Evolutionary conservation across 2,888 invertebrate genomes (phyloP).

Genomic region (Chesias legatella): DNA sequence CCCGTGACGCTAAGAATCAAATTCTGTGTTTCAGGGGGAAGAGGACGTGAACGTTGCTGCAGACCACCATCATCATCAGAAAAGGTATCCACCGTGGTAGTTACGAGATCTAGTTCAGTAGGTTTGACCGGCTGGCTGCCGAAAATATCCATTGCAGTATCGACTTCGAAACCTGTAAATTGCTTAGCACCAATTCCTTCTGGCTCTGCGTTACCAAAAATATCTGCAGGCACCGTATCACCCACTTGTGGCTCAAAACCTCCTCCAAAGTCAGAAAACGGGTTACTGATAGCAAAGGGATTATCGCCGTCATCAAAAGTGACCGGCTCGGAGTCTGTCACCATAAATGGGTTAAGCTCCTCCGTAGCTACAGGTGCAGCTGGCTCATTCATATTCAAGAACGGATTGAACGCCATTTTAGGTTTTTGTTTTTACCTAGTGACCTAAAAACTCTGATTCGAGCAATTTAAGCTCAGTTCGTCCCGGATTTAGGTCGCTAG

Average conservation of each 20-base stretch:
- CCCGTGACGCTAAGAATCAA: conserved; percentile 92
- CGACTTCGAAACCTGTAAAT: conserved; percentile 44
- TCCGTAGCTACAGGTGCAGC: conserved; percentile 69
- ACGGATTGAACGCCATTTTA: conserved; percentile 88
- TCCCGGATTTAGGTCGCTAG: conserved; percentile 86
- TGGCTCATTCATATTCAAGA: conserved; percentile 87
- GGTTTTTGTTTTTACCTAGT: conserved; percentile 27
- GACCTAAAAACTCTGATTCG: conserved; percentile 84
- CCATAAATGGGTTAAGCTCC: conserved; percentile 85
- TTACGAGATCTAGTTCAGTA: conserved; percentile 60
- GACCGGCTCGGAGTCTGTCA: conserved; percentile 63
- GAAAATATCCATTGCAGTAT: conserved; percentile 42
- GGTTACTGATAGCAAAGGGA: conserved; percentile 87
- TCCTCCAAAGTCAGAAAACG: conserved; percentile 82
- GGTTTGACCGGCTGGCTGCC: conserved; percentile 51
- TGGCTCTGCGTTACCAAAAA: conserved; percentile 63
- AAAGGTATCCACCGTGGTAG: conserved; percentile 46
- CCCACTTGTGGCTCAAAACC: conserved; percentile 57
- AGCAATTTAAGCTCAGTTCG: conserved; percentile 88
- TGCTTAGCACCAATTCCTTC: conserved; percentile 55
- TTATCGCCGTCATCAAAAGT: conserved; percentile 76
- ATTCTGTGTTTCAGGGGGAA: conserved; percentile 91
- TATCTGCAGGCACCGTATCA: conserved; percentile 63
- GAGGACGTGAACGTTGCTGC: conserved; percentile 77
- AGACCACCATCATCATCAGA: conserved; percentile 37